These are phyloP conservation scores for Nephrotoma guestfalica DNA, from an alignment of 2,888 invertebrate species.

Conservation along the genomic window DNA sequence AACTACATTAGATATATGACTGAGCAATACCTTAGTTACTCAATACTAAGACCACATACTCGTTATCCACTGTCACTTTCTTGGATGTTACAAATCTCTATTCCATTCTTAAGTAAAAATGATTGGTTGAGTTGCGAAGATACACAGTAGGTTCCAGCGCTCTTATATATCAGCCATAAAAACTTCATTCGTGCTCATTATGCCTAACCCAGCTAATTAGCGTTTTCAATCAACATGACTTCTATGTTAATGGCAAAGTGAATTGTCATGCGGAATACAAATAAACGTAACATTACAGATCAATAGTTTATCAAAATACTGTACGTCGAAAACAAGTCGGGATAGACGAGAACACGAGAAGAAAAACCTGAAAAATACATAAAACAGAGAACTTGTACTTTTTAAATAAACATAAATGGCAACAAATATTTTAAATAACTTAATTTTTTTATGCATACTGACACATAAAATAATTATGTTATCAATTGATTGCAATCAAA, in stretches of 20 bases:
- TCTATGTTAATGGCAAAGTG: background rate
- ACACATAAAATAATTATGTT: background rate
- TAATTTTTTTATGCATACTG: background rate
- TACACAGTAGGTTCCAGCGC: no score
- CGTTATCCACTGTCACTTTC: no score
- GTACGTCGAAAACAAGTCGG: background rate
- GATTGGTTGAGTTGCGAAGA: no score
- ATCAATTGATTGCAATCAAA: background rate
- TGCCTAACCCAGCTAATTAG: background rate
- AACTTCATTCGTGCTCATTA: no score
- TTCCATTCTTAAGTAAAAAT: no score
- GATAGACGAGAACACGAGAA: background rate
- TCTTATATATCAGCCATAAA: no score
- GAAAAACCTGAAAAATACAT: background rate
- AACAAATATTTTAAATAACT: background rate
- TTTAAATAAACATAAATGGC: background rate
- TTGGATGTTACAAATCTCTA: no score
- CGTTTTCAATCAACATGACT: background rate
- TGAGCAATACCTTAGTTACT: no score
- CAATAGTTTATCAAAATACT: background rate
- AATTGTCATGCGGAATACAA: background rate
- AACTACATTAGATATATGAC: no score
- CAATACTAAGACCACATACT: no score
- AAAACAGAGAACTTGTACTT: background rate
- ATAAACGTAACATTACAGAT: background rate